Base-by-base conservation (phyloP, 1,140 invertebrate genomes). In the Aculops lycopersici region DNA sequence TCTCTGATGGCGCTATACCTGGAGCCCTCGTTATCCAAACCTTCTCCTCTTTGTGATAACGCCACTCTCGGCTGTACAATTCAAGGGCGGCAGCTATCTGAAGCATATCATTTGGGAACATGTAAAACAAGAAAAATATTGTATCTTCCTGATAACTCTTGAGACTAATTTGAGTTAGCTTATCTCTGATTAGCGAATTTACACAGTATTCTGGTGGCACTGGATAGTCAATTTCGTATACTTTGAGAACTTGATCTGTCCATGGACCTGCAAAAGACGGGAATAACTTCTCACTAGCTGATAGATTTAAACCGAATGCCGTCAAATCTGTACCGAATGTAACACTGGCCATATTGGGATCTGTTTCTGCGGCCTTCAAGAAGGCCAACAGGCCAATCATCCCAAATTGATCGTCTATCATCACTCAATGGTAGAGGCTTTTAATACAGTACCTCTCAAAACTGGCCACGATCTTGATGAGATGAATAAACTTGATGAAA, bases 321-420 rank as follows among this genome's bases (percentile, higher is more conserved):
- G 86, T 95, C 47, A 97, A 65, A 62, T 98, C 90, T 57, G 84
- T 80, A 17, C 90, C 90, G 46, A 95, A 65, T 38, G 88, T 86
- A 49, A 98, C 58, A 17, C 80, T 80, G 39, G 92, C 80, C 45
- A 94, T 60, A 59, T 86, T 86, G 19, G 76, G 80, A 64, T 94
- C 81, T 17, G 78, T 80, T 64, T 98, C 88, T 36, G 86, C 81
- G 44, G 83, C 80, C 55, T 84, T 67, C 46, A 98, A 90, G 59
- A 95, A 95, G 41, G 86, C 86, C 54, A 97, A 61, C 41, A 97
- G 64, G 21, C 90, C 90, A 44, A 94, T 83, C 64, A 97, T 94
- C 45, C 90, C 90, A 61, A 92, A 98, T 63, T 97, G 88, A 63
- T 98, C 92, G n/a, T n/a, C n/a, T n/a, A n/a, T n/a, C n/a, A n/a